Evolutionary conservation across 2,113 vertebrate genomes (phyloP), one percentile per base, ranked within the genome.

Genomic region (Origma solitaria): DNA sequence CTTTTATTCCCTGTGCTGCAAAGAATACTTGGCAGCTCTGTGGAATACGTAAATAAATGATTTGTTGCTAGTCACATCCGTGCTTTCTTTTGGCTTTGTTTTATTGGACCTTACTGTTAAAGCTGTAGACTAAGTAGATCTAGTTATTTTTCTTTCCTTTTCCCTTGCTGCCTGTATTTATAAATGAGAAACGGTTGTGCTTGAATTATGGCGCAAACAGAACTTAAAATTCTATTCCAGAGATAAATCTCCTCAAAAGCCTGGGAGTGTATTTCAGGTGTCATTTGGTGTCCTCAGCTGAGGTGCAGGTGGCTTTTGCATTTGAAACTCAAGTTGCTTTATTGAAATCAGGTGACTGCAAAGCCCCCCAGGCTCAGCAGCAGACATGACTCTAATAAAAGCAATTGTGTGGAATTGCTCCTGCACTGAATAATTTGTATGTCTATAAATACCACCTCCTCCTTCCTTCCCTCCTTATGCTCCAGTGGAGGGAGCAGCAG

Each of bases 401-500:
- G 57, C 53, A 93, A 25, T 93, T 73, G 49, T 65, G 75, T 87
- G 68, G 57, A 79, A 82, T 72, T 77, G 50, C 77, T 96, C 47
- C 58, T 95, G 75, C 40, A 33, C 78, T 90, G 75, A 93, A 85
- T 82, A 82, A 85, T 40, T 79, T 90, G 19, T 53, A 5, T 72
- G 40, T 69, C 71, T 90, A 72, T 88, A 82, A 92, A 76, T 84
- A 50, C 40, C 35, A 40, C 35, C 49, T 78, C 70, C 69, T 87
- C 40, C 61, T 19, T 87, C 21, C 33, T 50, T 68, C 33, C 28
- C 61, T 85, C 66, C n/a, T 62, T 80, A 40, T 85, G 61, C 23
- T 76, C 40, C 88, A 78, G 27, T 49, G 78, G 56, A 82, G 37
- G 57, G 37, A 91, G 54, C 40, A 76, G 9, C 17, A 53, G 69